A percentile compares a stretch with the other conserved stretches of the same genome.
Evolutionary conservation across 2,888 invertebrate genomes (phyloP).

Genomic region (Unio delphinus): DNA sequence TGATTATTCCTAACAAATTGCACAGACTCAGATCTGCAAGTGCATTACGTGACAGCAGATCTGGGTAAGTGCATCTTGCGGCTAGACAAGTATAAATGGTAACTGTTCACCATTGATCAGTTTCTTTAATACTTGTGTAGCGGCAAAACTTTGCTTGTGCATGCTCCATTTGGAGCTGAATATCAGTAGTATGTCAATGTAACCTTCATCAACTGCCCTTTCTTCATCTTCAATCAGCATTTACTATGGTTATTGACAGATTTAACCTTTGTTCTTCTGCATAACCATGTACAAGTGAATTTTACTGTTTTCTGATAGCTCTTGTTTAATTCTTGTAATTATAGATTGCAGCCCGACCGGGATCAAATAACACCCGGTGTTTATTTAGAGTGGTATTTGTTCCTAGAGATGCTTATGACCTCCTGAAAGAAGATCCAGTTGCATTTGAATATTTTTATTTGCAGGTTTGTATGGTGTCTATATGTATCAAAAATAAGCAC

Average conservation of each 20-base stretch:
- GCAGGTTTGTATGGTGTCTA: constrained; percentile 75
- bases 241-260: not conserved
- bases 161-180: too few species aligned
- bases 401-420: constrained; percentile 86
- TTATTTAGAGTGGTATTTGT: constrained; percentile 91
- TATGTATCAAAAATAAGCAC: too few species aligned
- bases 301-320: not conserved
- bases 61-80: too few species aligned
- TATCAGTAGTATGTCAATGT: too few species aligned
- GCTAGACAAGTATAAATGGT: too few species aligned
- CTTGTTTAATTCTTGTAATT: constrained; percentile 31
- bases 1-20: too few species aligned
- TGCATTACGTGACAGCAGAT: too few species aligned
- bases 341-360: constrained; percentile 91
- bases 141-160: too few species aligned
- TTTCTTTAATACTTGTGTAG: too few species aligned
- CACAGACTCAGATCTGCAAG: too few species aligned
- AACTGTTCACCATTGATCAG: too few species aligned
- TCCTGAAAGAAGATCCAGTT: constrained; percentile 86
- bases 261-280: not conserved
- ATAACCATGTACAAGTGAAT: not conserved
- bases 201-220: too few species aligned
- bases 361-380: constrained; percentile 86
- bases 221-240: not conserved
- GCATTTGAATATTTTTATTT: constrained; percentile 91